A percentile compares a stretch with the other conserved stretches of the same genome.
These are phyloP conservation scores for Microcebus ravelobensis DNA, from an alignment of 2,113 vertebrate species.

Conservation along the genomic window DNA sequence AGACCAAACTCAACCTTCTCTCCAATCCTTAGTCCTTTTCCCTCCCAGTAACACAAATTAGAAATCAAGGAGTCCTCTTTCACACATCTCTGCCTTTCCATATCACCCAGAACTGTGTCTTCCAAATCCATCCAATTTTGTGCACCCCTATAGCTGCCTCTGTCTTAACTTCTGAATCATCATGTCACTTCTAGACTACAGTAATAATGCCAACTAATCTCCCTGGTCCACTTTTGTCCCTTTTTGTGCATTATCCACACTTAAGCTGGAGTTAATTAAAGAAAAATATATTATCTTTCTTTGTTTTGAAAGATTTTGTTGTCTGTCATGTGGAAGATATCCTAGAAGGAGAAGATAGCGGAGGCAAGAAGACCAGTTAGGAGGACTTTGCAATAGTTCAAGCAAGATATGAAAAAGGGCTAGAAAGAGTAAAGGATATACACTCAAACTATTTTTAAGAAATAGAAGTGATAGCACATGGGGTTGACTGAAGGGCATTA, in stretches of 20 bases:
- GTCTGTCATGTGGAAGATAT: not conserved
- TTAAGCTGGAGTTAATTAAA: not conserved
- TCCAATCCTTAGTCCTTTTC: not conserved
- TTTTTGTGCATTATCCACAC: not conserved
- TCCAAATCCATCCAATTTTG: not conserved
- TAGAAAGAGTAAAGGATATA: not conserved
- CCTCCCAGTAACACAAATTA: not conserved
- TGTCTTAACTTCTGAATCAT: not conserved
- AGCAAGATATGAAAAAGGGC: not conserved
- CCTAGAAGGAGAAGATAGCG: not conserved
- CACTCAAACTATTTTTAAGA: not conserved
- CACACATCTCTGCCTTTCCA: not conserved
- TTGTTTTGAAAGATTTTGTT: not conserved
- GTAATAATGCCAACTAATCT: not conserved
- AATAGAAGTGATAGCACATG: not conserved
- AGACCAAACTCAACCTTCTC: not conserved
- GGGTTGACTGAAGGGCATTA: not conserved
- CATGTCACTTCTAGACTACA: not conserved
- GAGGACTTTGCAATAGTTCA: not conserved
- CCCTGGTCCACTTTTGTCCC: not conserved
- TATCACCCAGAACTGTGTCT: not conserved
- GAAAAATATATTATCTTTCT: not conserved
- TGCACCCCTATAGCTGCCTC: not conserved
- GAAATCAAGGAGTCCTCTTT: not conserved
- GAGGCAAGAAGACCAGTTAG: not conserved